Conservation (phyloP, 2,113 vertebrate genomes). For the Pomatostomus ruficeps region DNA sequence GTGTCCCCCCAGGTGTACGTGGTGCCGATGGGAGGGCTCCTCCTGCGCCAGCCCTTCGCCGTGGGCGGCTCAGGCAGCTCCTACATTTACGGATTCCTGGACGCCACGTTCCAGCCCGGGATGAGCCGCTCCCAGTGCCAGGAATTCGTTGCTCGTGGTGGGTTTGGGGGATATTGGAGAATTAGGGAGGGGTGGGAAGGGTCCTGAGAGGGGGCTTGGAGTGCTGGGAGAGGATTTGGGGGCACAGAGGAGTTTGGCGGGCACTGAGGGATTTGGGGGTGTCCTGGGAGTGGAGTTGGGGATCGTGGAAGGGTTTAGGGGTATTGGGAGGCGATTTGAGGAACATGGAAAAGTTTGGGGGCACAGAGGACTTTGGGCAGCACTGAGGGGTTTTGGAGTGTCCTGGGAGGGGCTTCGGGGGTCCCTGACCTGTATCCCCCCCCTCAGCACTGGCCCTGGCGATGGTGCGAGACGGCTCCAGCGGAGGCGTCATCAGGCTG, state of each 20-base stretch:
- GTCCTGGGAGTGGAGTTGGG: background rate
- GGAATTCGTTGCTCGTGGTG: background rate
- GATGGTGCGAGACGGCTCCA: background rate
- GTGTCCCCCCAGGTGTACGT: background rate
- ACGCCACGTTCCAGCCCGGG: background rate
- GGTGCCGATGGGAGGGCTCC: background rate
- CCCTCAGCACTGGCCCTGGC: background rate
- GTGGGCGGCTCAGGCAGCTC: background rate
- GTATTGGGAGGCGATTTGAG: background rate
- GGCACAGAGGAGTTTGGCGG: background rate
- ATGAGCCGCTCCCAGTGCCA: background rate
- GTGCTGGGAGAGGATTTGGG: background rate
- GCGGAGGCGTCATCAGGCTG: background rate
- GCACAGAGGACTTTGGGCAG: background rate
- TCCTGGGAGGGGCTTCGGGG: too few species aligned
- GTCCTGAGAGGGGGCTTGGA: background rate
- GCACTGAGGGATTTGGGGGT: too few species aligned
- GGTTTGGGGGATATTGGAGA: background rate
- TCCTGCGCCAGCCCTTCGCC: background rate
- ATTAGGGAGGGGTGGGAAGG: background rate
- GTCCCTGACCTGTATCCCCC: background rate
- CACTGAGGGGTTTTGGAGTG: background rate
- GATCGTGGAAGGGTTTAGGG: too few species aligned
- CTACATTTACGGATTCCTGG: background rate
- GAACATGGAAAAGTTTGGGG: too few species aligned